phyloP scores from a whole-genome alignment of 2,888 invertebrate genomes.

The Gandaritis pyraliata region DNA sequence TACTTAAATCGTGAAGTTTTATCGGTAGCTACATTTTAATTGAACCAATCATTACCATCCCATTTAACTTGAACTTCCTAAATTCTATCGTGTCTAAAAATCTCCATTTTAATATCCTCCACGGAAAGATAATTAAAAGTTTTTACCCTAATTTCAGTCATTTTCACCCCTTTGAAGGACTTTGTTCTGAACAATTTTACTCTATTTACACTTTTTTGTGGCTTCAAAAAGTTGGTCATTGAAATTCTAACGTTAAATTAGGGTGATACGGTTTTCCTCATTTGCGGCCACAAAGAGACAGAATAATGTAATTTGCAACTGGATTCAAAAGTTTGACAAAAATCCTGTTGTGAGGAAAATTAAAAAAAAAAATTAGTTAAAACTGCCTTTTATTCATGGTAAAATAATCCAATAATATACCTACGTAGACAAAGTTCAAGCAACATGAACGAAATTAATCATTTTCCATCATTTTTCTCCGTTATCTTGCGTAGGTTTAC shows the following conservation, averaged over 20 bases:
- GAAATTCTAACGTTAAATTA: constrained; percentile 36
- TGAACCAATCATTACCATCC: constrained; percentile 34
- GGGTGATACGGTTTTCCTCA: constrained; percentile 32
- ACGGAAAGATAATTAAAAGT: constrained; percentile 44
- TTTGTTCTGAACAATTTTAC: constrained; percentile 45
- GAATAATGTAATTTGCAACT: constrained; percentile 18
- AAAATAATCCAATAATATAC: too few relatives aligned
- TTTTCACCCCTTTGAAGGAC: constrained; percentile 44
- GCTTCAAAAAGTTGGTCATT: constrained; percentile 38
- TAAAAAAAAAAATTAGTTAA: not conserved
- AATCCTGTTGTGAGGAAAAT: not conserved
- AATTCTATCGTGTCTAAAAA: constrained; percentile 41
- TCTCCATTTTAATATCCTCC: constrained; percentile 41
- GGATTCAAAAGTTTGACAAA: constrained; percentile 3
- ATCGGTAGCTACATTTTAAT: constrained; percentile 22
- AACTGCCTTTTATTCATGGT: too few relatives aligned
- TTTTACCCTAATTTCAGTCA: constrained; percentile 43
- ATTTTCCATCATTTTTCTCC: too few relatives aligned
- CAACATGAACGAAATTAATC: too few relatives aligned
- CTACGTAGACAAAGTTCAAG: too few relatives aligned
- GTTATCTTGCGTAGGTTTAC: too few relatives aligned
- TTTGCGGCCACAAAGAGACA: constrained; percentile 22
- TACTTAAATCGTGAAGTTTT: constrained; percentile 3
- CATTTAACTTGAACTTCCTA: constrained; percentile 37
- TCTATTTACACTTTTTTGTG: constrained; percentile 45